Conservation (phyloP, 2,797 vertebrate species). For the Discoglossus pictus region DNA sequence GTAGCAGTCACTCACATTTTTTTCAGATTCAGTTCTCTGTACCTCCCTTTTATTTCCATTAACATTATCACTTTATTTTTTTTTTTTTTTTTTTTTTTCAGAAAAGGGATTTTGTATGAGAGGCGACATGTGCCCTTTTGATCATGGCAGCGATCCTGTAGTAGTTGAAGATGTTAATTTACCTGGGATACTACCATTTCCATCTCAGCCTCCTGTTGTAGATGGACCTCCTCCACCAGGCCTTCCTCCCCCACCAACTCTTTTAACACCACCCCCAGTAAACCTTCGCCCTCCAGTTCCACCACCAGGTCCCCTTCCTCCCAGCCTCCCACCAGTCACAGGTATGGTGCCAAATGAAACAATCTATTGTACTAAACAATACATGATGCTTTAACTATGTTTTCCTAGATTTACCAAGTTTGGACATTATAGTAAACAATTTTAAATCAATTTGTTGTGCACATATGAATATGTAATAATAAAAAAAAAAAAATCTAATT, state of each 20-base stretch:
- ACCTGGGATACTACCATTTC: slow-evolving; percentile 92
- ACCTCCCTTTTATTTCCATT: too few species aligned
- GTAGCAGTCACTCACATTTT: too few species aligned
- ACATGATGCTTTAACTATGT: too few species aligned
- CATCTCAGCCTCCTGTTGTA: slow-evolving; percentile 87
- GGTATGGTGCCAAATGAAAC: slow-evolving; percentile 66
- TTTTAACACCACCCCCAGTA: slow-evolving; percentile 87
- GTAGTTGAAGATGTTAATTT: slow-evolving; percentile 96
- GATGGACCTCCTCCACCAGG: slow-evolving; percentile 88
- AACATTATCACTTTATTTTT: too few species aligned
- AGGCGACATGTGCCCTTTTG: slow-evolving; percentile 95
- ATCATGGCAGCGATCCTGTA: slow-evolving; percentile 96
- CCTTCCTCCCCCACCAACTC: slow-evolving; percentile 87
- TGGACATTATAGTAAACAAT: too few species aligned
- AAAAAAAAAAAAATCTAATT: too few species aligned
- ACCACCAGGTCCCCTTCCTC: slow-evolving; percentile 87
- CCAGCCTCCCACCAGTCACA: slow-evolving; percentile 91
- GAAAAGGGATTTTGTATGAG: slow-evolving; percentile 98
- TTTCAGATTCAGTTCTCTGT: too few species aligned
- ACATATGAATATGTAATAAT: too few species aligned
- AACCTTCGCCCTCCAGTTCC: slow-evolving; percentile 92
- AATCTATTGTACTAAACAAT: too few species aligned
- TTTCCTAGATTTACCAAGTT: too few species aligned
- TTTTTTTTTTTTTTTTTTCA: slow-evolving; percentile 60
- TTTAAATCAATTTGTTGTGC: too few species aligned